Evolutionary conservation across 2,888 invertebrate genomes (phyloP).

Genomic region (Hirudinaria manillensis): DNA sequence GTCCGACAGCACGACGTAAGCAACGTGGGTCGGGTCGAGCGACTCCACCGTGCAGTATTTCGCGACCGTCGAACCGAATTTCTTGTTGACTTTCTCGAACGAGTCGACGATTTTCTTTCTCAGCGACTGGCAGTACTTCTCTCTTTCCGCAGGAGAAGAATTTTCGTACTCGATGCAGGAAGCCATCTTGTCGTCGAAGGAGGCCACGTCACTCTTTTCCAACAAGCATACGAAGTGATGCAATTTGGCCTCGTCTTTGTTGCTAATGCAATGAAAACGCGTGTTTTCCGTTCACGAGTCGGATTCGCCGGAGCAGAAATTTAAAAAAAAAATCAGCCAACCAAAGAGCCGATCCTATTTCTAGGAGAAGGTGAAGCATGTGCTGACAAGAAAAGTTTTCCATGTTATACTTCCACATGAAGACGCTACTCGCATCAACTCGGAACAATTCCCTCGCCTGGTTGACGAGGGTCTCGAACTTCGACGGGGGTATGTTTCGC

Average conservation of each 20-base stretch:
- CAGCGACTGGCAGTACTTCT: constrained; percentile 3
- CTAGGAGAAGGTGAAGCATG: constrained; percentile 20
- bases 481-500: constrained; percentile 4
- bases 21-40: not conserved
- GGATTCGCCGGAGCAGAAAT: too few relatives aligned
- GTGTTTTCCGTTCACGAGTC: too few relatives aligned
- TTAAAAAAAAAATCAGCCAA: not conserved
- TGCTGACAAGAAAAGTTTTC: constrained; percentile 15
- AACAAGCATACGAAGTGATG: constrained; percentile 16
- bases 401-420: constrained; percentile 32
- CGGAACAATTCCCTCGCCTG: constrained; percentile 17
- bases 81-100: constrained; percentile 8
- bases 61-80: not conserved
- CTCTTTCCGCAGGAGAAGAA: not conserved
- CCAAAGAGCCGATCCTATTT: constrained; percentile 28
- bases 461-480: constrained; percentile 12
- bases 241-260: not conserved
- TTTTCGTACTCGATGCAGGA: not conserved
- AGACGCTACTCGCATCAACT: constrained; percentile 14
- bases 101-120: not conserved
- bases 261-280: not conserved
- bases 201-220: not conserved
- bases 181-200: not conserved
- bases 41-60: not conserved
- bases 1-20: not conserved